A percentile compares a stretch with the other conserved stretches of the same genome.
Conservation (phyloP, 2,888 invertebrate genomes). For the Callinectes sapidus region DNA sequence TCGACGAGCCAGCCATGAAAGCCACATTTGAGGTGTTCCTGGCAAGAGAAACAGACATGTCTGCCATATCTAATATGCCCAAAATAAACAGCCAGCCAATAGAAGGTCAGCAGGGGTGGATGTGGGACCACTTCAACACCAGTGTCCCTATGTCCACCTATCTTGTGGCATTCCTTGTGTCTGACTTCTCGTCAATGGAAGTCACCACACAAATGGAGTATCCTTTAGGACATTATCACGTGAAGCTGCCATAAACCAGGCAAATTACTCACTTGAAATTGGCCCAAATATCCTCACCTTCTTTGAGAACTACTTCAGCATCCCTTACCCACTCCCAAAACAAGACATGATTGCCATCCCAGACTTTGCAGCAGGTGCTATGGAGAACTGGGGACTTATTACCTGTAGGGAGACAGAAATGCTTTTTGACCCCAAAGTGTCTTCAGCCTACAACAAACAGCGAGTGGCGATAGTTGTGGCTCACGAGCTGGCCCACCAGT, state of each 20-base stretch:
- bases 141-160: constrained; percentile 78
- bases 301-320: constrained; percentile 83
- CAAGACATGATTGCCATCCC: constrained; percentile 82
- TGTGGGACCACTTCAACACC: constrained; percentile 71
- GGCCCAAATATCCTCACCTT: constrained; percentile 86
- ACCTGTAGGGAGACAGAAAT: constrained; percentile 77
- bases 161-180: constrained; percentile 78
- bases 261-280: constrained; percentile 83
- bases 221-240: constrained; percentile 81
- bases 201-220: not conserved
- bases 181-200: constrained; percentile 68
- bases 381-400: constrained; percentile 88
- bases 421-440: constrained; percentile 75
- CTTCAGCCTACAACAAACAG: constrained; percentile 74
- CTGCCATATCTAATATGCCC: constrained; percentile 88
- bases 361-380: constrained; percentile 81
- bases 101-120: constrained; percentile 60
- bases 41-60: constrained; percentile 84
- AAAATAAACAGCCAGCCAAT: constrained; percentile 76
- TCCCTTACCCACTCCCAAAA: constrained; percentile 80
- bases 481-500: constrained; percentile 86
- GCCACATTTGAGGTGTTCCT: constrained; percentile 87
- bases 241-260: constrained; percentile 82
- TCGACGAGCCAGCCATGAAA: constrained; percentile 90
- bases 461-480: constrained; percentile 78